Percentiles rank a stretch among this genome's conserved stretches.
phyloP scores from a whole-genome alignment of 2,888 invertebrate genomes.

The Drosophila kokeensis region DNA sequence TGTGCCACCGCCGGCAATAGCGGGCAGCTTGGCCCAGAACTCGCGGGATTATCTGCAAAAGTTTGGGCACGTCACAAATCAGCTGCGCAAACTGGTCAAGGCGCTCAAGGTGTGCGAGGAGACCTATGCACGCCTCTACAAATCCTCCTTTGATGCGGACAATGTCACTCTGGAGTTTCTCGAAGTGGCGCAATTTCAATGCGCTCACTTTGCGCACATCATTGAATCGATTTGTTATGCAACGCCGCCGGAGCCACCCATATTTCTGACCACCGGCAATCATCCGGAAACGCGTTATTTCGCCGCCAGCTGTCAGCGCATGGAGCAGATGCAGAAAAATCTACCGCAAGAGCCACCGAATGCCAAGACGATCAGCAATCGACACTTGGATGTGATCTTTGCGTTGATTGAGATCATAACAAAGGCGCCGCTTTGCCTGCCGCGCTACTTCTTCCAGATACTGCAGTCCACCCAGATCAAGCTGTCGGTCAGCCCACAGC shows the following conservation, averaged over 20 bases:
- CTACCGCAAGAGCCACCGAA: slow-evolving; percentile 82
- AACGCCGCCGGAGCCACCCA: slow-evolving; percentile 84
- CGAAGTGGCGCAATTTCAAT: slow-evolving; percentile 86
- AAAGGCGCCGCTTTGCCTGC: slow-evolving; percentile 89
- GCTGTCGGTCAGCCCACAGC: slow-evolving; percentile 92
- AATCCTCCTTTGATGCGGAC: slow-evolving; percentile 94
- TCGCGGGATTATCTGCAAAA: slow-evolving; percentile 92
- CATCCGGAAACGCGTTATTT: slow-evolving; percentile 84
- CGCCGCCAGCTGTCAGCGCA: slow-evolving; percentile 82
- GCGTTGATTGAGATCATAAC: slow-evolving; percentile 88
- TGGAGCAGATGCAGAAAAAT: slow-evolving; percentile 81
- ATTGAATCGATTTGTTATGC: slow-evolving; percentile 84
- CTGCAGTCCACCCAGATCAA: slow-evolving; percentile 93
- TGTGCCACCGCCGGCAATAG: slow-evolving; percentile 97
- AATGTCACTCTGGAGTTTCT: slow-evolving; percentile 91
- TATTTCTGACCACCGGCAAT: slow-evolving; percentile 81
- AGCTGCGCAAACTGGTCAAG: slow-evolving; percentile 90
- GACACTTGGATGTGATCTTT: slow-evolving; percentile 87
- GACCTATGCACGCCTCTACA: slow-evolving; percentile 91
- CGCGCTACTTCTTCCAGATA: slow-evolving; percentile 93
- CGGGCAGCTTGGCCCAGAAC: slow-evolving; percentile 91
- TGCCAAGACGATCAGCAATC: slow-evolving; percentile 84
- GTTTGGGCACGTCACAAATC: slow-evolving; percentile 92
- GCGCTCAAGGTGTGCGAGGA: slow-evolving; percentile 90
- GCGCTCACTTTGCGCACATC: slow-evolving; percentile 83